Percentiles rank a stretch among this genome's conserved stretches.
These are phyloP conservation scores for Tolmerus cingulatus DNA, from an alignment of 2,888 invertebrate genomes.

Conservation along the genomic window DNA sequence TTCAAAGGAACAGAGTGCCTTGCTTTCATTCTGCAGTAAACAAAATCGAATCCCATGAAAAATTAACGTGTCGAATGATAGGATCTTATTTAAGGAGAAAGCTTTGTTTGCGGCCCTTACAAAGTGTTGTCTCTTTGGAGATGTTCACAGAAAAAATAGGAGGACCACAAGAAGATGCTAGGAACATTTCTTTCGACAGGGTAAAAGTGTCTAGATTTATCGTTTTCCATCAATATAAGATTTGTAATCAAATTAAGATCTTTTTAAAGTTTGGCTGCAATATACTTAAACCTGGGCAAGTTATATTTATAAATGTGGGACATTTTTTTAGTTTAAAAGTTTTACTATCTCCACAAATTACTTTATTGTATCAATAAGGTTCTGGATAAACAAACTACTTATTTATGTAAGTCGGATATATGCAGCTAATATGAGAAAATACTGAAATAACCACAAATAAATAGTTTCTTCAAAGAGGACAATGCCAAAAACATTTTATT, in stretches of 20 bases:
- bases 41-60: not conserved
- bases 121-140: not conserved
- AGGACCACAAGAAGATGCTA: not conserved
- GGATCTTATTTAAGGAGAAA: not conserved
- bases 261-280: not conserved
- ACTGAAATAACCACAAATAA: not conserved
- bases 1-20: not conserved
- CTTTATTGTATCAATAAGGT: too few species aligned
- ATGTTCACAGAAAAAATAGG: not conserved
- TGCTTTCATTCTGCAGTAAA: not conserved
- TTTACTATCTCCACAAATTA: too few species aligned
- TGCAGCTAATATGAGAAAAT: too few species aligned
- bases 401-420: too few species aligned
- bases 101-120: not conserved
- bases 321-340: too few species aligned
- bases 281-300: not conserved
- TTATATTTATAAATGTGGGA: not conserved
- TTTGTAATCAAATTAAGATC: not conserved
- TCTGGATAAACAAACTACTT: too few species aligned
- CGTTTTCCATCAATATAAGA: not conserved
- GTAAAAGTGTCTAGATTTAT: not conserved
- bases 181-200: not conserved
- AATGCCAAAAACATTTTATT: not conserved
- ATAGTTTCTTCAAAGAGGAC: not conserved
- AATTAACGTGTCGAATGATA: not conserved